Conservation (phyloP, 2,113 vertebrate species). For the Zingel zingel region DNA sequence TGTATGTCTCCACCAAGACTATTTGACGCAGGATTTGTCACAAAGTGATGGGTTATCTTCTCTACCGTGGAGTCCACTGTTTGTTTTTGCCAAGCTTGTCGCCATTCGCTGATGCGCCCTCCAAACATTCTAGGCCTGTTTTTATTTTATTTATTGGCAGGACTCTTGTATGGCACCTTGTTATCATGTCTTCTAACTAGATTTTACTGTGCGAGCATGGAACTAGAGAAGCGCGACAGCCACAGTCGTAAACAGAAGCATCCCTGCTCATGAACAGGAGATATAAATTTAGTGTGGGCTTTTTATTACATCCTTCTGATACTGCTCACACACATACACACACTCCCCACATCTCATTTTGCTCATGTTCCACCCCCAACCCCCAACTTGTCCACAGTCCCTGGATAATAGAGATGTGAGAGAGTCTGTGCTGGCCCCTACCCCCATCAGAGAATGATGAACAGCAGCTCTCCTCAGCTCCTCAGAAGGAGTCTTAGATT, state of each 20-base stretch:
- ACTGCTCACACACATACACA: constrained; percentile 8
- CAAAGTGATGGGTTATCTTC: constrained; percentile 7
- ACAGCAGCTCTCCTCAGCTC: constrained; percentile 72
- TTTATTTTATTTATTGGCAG: constrained; percentile 23
- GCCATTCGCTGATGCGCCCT: constrained; percentile 1
- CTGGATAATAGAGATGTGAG: constrained; percentile 74
- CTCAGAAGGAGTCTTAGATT: constrained; percentile 79
- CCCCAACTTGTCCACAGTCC: constrained; percentile 54
- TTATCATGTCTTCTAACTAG: constrained; percentile 40
- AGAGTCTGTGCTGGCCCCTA: background rate
- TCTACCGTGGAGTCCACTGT: background rate
- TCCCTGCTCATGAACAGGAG: constrained; percentile 1
- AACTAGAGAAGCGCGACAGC: constrained; percentile 31
- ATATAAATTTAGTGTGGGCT: constrained; percentile 14
- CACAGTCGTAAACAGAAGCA: constrained; percentile 37
- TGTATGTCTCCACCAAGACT: background rate
- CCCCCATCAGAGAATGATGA: constrained; percentile 71
- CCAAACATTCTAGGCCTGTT: constrained; percentile 39
- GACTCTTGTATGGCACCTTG: constrained; percentile 44
- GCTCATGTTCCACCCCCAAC: constrained; percentile 22
- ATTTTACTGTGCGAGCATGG: constrained; percentile 24
- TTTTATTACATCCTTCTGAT: constrained; percentile 6
- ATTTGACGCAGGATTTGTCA: constrained; percentile 35
- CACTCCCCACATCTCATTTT: constrained; percentile 43
- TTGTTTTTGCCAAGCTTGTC: constrained; percentile 43